Evolutionary conservation across 2,888 invertebrate species (phyloP), one percentile per base, ranked within the genome.

Genomic region (Drosophila meridionalis): DNA sequence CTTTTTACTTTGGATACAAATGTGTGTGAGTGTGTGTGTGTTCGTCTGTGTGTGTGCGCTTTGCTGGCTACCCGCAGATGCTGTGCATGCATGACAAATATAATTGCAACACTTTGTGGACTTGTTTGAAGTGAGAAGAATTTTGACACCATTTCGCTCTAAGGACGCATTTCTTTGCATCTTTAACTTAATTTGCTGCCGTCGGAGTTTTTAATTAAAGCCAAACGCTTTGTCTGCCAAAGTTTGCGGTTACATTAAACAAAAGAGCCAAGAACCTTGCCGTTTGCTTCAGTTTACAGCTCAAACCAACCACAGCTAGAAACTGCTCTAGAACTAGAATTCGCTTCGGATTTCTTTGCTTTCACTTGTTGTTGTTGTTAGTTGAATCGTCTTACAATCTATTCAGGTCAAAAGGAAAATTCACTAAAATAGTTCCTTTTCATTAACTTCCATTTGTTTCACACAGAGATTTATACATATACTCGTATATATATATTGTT

Each of bases 81-180:
- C 71, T 62, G 63, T 65, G 76, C 79, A 76, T 80, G 75, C 83
- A 75, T 78, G 83, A 77, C 81, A 83, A 83, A 83, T 83, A 80
- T 83, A 83, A 83, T 83, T 83, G 83, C 83, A 83, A 82, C 83
- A 82, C 83, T 83, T 83, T 83, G 81, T 75, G 83, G 83, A 79
- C 72, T 69, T 78, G 73, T 78, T 83, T 83, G 73, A 82, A 80
- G 77, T 83, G 83, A 80, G 81, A 83, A 80, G 77, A 83, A 83
- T 83, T 83, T 80, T 83, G 83, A 83, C 83, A 83, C 83, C 83
- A 75, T 83, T 83, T 80, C 82, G 67, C 64, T 73, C 73, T 82
- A 71, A 83, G 82, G 73, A 72, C 66, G 78, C 81, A 79, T 77
- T 83, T 78, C 77, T 80, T 78, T 80, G 77, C 80, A 80, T 82